A percentile compares a stretch with the other conserved stretches of the same genome.
These are phyloP conservation scores for Drosophila biarmipes DNA, from an alignment of 1,140 invertebrate species.

Conservation along the genomic window DNA sequence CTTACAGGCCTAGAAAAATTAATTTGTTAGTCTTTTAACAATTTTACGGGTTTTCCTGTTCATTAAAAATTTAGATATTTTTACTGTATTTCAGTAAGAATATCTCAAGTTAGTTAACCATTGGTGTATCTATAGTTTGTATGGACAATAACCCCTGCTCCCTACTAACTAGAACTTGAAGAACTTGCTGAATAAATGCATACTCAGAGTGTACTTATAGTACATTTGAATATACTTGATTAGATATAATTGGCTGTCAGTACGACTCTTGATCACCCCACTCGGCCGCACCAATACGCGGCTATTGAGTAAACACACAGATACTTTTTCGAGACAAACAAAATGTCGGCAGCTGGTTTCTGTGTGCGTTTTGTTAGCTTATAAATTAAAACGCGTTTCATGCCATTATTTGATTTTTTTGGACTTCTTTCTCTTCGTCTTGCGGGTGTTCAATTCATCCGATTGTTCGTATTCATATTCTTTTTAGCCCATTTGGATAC, in stretches of 20 bases:
- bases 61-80: too few relatives aligned
- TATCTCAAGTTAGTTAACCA: too few relatives aligned
- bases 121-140: too few relatives aligned
- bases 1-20: background rate
- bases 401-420: slow-evolving; percentile 21
- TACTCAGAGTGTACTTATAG: slow-evolving; percentile 13
- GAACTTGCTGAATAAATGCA: background rate
- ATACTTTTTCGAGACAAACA: slow-evolving; percentile 39
- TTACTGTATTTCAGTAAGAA: too few relatives aligned
- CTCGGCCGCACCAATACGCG: slow-evolving; percentile 14
- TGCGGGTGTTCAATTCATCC: slow-evolving; percentile 18
- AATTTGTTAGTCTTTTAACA: background rate
- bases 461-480: slow-evolving; percentile 60
- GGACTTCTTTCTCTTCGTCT: background rate
- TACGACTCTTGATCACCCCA: slow-evolving; percentile 56
- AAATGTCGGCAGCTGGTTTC: slow-evolving; percentile 69
- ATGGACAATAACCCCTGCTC: background rate
- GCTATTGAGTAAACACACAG: slow-evolving; percentile 15
- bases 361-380: slow-evolving; percentile 46
- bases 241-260: slow-evolving; percentile 78
- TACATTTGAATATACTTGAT: slow-evolving; percentile 51
- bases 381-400: slow-evolving; percentile 69
- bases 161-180: background rate
- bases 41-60: background rate
- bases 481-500: slow-evolving; percentile 56